Evolutionary conservation across 2,113 vertebrate species (phyloP).

Genomic region (Pipra filicauda): DNA sequence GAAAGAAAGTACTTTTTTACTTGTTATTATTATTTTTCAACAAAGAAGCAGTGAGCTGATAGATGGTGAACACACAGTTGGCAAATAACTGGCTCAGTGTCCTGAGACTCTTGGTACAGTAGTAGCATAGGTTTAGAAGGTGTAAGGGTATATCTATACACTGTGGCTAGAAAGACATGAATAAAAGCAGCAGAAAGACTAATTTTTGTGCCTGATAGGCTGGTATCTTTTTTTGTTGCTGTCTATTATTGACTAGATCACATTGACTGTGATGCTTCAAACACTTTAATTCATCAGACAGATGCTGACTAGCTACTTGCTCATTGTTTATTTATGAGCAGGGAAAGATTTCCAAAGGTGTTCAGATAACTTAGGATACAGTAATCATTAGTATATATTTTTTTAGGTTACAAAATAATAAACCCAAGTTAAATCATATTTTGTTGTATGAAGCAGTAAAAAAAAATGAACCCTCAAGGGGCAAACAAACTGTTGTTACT

Average conservation of each 20-base stretch:
- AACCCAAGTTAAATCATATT: conserved; percentile 51
- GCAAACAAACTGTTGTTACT: conserved; percentile 69
- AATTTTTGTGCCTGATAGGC: neutral
- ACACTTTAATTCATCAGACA: conserved; percentile 47
- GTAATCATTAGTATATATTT: conserved; percentile 37
- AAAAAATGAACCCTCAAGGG: conserved; percentile 52
- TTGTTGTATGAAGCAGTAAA: conserved; percentile 2
- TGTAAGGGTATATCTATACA: neutral
- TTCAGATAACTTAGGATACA: conserved; percentile 47
- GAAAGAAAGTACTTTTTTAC: neutral
- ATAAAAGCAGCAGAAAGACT: neutral
- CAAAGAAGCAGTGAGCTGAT: neutral
- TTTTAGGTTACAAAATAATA: conserved; percentile 60
- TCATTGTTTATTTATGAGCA: conserved; percentile 65
- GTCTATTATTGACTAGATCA: conserved; percentile 35
- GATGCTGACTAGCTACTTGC: conserved; percentile 38
- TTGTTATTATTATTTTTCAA: neutral
- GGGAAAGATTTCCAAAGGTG: conserved; percentile 51
- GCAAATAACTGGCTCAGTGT: neutral
- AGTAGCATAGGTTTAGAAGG: neutral
- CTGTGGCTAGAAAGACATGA: neutral
- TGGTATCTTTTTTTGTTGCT: neutral
- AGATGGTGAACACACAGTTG: neutral
- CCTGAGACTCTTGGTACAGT: neutral
- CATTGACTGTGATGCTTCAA: conserved; percentile 28